Percentiles rank a stretch among this genome's conserved stretches.
phyloP scores from a whole-genome alignment of 2,797 vertebrate genomes.

The Falco novaeseelandiae region DNA sequence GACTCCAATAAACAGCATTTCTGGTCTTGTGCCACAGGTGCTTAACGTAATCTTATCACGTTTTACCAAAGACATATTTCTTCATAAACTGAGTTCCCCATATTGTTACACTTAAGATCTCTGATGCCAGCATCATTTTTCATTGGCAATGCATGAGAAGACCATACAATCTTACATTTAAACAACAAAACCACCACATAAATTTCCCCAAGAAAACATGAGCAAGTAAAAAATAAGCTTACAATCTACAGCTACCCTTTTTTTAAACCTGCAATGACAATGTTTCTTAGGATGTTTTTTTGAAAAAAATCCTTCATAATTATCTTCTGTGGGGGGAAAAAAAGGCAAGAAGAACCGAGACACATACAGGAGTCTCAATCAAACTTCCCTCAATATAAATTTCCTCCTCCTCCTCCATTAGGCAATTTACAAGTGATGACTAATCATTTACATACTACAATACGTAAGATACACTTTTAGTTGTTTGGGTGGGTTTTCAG shows the following conservation, averaged over 20 bases:
- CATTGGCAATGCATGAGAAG: neutral
- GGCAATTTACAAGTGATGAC: slow-evolving; percentile 12
- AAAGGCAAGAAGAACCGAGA: neutral
- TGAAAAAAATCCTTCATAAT: slow-evolving; percentile 27
- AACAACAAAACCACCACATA: neutral
- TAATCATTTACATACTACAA: slow-evolving; percentile 27
- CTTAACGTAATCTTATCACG: neutral
- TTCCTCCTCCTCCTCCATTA: neutral
- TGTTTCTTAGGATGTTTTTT: slow-evolving; percentile 10
- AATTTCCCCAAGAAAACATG: neutral
- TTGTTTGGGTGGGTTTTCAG: slow-evolving; percentile 29
- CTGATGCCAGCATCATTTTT: neutral
- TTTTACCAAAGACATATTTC: neutral
- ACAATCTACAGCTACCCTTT: neutral
- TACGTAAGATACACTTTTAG: slow-evolving; percentile 18
- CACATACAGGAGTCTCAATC: neutral
- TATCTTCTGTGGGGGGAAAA: too few species aligned
- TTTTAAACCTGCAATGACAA: neutral
- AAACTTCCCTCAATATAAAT: neutral
- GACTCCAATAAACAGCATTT: neutral
- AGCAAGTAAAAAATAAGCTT: neutral
- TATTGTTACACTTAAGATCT: neutral
- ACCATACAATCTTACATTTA: neutral
- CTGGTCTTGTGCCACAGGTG: neutral
- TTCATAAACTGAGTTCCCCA: neutral